Evolutionary conservation across 2,113 vertebrate species (phyloP).

Genomic region (Thryonomys swinderianus): DNA sequence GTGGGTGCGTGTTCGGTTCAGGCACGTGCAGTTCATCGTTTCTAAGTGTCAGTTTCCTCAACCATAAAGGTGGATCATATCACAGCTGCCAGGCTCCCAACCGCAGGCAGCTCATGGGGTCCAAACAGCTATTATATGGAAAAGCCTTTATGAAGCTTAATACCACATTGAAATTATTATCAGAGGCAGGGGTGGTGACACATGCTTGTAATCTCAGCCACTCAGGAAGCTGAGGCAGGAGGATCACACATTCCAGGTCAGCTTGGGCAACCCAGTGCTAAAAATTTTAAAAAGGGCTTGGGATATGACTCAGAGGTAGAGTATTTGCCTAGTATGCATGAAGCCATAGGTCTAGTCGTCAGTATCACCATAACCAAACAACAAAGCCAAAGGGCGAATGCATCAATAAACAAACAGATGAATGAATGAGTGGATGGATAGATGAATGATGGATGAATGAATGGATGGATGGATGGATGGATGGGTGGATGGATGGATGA

Average conservation of each 20-base stretch:
- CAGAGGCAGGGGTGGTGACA: not conserved
- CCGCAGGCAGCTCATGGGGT: not conserved
- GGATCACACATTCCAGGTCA: not conserved
- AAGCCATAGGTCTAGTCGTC: not conserved
- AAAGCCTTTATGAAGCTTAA: not conserved
- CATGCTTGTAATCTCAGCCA: not conserved
- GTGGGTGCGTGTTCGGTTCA: fast-evolving
- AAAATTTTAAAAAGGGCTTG: not conserved
- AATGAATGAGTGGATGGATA: not conserved
- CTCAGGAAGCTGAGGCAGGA: not conserved
- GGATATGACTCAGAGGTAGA: not conserved
- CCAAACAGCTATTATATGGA: not conserved
- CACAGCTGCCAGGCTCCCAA: not conserved
- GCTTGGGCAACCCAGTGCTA: not conserved
- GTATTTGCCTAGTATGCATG: not conserved
- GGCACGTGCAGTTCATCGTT: fast-evolving
- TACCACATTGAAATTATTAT: not conserved
- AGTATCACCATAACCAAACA: not conserved
- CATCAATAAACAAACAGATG: no score
- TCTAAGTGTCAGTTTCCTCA: not conserved
- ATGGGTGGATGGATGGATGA: not conserved
- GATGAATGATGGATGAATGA: not conserved
- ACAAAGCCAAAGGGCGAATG: no score
- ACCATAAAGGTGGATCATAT: fast-evolving
- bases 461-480: not conserved